Base-by-base conservation (phyloP, 2,797 vertebrate species). In the Neosalanx taihuensis region DNA sequence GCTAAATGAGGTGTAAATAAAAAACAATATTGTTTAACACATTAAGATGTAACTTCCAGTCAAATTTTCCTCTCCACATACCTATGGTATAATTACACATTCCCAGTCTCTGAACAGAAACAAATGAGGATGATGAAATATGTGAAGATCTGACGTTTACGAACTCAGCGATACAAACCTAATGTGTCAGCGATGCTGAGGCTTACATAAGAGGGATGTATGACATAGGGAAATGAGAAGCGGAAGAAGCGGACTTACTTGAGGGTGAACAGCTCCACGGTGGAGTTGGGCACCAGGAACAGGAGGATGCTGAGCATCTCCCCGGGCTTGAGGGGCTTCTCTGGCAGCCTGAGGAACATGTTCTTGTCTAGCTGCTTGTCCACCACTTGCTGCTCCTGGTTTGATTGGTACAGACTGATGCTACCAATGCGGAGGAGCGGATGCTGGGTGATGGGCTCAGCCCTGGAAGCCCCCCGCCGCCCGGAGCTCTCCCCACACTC, bases 361-460 rank as follows among this genome's bases (percentile, higher is more conserved):
- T 97, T 97, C 41, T 94, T 92, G 23, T 99, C 97, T 71, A 98
- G 81, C 71, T 87, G 93, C 49, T 98, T 97, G 87, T 99, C 96
- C 81, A 97, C 94, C 87, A 97, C 89, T 62, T 92, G 89, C 79
- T 92, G 94, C 70, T 90, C 87, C 0, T 93, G 88, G 4, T 87
- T 89, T 0, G 94, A 93, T 87, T 95, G 95, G 87, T 97, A 94
- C 41, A 99, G 91, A 85, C 94, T 96, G 91, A 99, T 93, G 86
- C 97, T 99, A 3, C 97, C 97, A 0, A 99, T 97, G 64, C 97
- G 94, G 81, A 99, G 94, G 77, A 99, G 90, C 0, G 97, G 97
- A 86, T 98, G 97, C 87, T 97, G 96, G 0, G 96, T 94, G 75
- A 91, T 93, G 35, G 92, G 92, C 77, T 97, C 96, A 0, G 91